Conservation (phyloP, 2,888 invertebrate genomes). For the Arrhopalites spinosus region DNA sequence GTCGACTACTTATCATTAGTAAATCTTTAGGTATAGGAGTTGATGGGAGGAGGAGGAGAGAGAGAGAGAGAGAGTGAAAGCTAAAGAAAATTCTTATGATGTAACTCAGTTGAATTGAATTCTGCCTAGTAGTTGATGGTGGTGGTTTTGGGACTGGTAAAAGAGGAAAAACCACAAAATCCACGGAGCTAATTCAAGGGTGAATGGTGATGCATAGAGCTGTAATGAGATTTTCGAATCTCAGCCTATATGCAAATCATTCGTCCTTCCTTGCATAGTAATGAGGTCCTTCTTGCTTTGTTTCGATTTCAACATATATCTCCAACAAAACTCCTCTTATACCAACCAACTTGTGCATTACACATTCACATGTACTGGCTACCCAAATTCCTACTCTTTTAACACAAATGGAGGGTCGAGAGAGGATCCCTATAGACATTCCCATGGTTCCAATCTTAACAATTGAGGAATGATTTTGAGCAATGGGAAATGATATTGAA, state of each 20-base stretch:
- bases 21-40: conserved; percentile 29
- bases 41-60: conserved; percentile 29
- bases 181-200: conserved; percentile 1
- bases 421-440: too few species aligned
- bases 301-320: too few species aligned
- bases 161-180: conserved; percentile 44
- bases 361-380: too few species aligned
- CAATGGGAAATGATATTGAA: too few species aligned
- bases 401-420: too few species aligned
- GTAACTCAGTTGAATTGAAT: neutral
- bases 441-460: too few species aligned
- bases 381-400: too few species aligned
- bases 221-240: conserved; percentile 54
- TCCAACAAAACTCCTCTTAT: too few species aligned
- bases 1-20: neutral
- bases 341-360: too few species aligned
- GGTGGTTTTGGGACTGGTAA: neutral
- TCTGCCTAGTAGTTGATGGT: too few species aligned
- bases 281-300: conserved; percentile 37
- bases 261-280: conserved; percentile 45
- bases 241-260: conserved; percentile 50
- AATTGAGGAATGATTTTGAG: too few species aligned
- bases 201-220: conserved; percentile 28
- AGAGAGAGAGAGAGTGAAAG: neutral
- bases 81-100: conserved; percentile 16